Evolutionary conservation across 2,888 invertebrate species (phyloP), one percentile per base, ranked within the genome.

Genomic region (Acholoe squamosa): DNA sequence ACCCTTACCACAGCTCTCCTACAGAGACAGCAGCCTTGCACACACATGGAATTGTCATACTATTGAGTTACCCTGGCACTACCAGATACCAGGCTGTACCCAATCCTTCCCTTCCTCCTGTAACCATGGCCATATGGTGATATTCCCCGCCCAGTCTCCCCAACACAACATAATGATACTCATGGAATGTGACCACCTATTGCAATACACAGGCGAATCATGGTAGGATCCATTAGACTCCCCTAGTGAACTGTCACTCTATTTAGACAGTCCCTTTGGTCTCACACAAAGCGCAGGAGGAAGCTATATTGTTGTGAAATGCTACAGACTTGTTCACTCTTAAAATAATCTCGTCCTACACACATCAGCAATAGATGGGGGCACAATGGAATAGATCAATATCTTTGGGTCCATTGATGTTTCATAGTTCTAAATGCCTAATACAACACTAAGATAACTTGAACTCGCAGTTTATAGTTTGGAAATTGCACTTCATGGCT

Each of bases 391-490:
- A 43, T 43, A 43, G 10, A 43, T 61, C 61, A 7, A 61, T 61
- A 43, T 43, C 10, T 3, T 43, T 19, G 61, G 19, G 61, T n/a
- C 61, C n/a, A 61, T 10, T 19, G 54, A 14, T 61, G 61, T 19
- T 61, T n/a, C 22, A n/a, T 61, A 61, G 61, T n/a, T 61, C 22
- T n/a, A n/a, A 1, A 61, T 19, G 3, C 61, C 19, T 19, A 61
- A 76, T 76, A 80, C n/a, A 43, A 19, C 54, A 86, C 54, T 86
- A 86, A 31, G 86, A 86, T n/a, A 86, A 28, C 86, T 86, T 86
- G 86, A 86, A 86, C 86, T 86, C 86, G 43, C 90, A 90, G 56
- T 84, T 67, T 28, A 28, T 31, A 31, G 80, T 28, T 80, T 71
- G 19, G 34, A 90, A 90, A 54, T 80, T 10, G 56, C 90, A 90